Evolutionary conservation across 2,797 vertebrate genomes (phyloP), one percentile per base, ranked within the genome.

Genomic region (Pteropus rufus): DNA sequence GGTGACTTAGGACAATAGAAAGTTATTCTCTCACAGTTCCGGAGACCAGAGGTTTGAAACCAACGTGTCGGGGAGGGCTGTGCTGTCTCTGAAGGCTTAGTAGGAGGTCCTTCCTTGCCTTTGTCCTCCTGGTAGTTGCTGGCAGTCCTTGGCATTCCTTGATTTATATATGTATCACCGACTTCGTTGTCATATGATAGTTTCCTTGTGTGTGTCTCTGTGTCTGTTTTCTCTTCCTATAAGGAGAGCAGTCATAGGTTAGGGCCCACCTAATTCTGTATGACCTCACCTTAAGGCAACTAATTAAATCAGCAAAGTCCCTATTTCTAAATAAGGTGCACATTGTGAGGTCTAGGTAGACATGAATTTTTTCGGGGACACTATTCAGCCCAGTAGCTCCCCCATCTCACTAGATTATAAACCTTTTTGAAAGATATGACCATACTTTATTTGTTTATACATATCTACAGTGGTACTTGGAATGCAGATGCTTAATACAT

Each of bases 181-280:
- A 18, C 21, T 46, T 58, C 6, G 0, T 7, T 44, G 10, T 52
- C 64, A 52, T n/a, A 0, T 3, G 29, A 31, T 31, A 18, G 49
- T 24, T 26, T 29, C 29, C 29, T 16, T 49, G 18, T 4, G 9
- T 44, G 29, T 41, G 23, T 62, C 18, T 77, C 24, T 58, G 24
- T 56, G 6, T 67, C 41, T 77, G 18, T 67, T 41, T 49, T n/a
- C 3, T 69, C 31, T 29, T 34, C 12, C 58, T 69, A 31, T 41
- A 29, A 85, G 36, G 56, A 23, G n/a, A 77, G 11, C 21, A 72
- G 19, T 85, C 46, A 56, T 23, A 15, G 18, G 62, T 73, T 60
- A 65, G n/a, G 29, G 10, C 3, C 18, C 15, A 9, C 34, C n/a
- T 60, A 18, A 34, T 54, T 56, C 5, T 36, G 24, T 54, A 8